Percentiles rank a stretch among this genome's conserved stretches.
Evolutionary conservation across 2,113 vertebrate genomes (phyloP).

Genomic region (Clarias magur): DNA sequence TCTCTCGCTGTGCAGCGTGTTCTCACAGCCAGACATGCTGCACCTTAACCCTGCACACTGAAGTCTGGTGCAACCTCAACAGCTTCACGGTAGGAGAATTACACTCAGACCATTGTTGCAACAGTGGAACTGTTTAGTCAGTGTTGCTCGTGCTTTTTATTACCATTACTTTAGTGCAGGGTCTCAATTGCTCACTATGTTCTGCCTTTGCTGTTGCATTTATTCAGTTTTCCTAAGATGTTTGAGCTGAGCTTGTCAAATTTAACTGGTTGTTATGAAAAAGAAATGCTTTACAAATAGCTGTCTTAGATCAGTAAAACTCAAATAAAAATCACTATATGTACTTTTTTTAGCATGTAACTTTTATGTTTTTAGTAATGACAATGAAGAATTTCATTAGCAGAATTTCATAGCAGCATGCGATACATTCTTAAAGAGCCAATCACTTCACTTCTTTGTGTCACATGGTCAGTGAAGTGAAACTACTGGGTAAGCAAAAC

Average conservation of each 20-base stretch:
- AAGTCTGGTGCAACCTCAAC: slow-evolving; percentile 7
- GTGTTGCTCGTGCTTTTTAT: slow-evolving; percentile 49
- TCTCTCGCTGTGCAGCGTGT: slow-evolving; percentile 36
- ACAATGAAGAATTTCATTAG: no score
- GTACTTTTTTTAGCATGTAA: no score
- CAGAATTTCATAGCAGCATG: no score
- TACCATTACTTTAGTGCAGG: slow-evolving; percentile 49
- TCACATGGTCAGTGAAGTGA: no score
- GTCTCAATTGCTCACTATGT: slow-evolving; percentile 23
- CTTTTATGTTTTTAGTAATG: no score
- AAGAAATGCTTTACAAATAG: background rate
- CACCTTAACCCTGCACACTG: slow-evolving; percentile 38
- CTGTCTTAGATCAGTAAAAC: background rate
- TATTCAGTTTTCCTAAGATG: slow-evolving; percentile 26
- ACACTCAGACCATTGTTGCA: slow-evolving; percentile 38
- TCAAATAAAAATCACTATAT: no score
- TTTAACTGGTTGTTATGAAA: slow-evolving; percentile 5
- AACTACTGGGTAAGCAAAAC: no score
- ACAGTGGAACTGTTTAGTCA: slow-evolving; percentile 26
- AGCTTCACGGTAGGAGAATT: slow-evolving; percentile 39
- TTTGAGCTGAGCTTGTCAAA: slow-evolving; percentile 7
- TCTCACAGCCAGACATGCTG: slow-evolving; percentile 43
- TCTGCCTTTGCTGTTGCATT: slow-evolving; percentile 27
- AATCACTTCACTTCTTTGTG: no score
- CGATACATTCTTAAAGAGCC: no score